Evolutionary conservation across 2,888 invertebrate species (phyloP), one percentile per base, ranked within the genome.

Genomic region (Diachrysia chrysitis): DNA sequence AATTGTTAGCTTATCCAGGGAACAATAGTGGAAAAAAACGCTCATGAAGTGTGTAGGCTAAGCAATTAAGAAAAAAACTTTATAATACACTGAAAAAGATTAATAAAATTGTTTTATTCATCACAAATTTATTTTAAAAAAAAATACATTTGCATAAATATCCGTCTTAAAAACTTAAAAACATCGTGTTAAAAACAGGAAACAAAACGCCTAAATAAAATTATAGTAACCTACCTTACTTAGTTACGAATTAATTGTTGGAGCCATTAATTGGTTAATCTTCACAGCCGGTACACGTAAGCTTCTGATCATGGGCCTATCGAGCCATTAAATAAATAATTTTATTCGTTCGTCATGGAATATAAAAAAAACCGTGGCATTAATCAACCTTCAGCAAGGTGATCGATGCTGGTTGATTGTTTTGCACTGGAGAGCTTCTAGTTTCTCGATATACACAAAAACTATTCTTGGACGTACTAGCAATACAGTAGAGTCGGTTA

Each of bases 191-290:
- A 35, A 81, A 69, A 78, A 77, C 85, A 87, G 86, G 88, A 87
- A 89, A 83, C 75, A 75, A 51, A 67, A 65, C 79, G 78, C 79
- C 83, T 85, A 83, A 85, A 86, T 81, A 78, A 83, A 74, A 81
- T 79, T 72, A 85, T 84, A 83, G 63, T 65, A 59, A 48, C 72
- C 75, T 85, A 66, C 75, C 83, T 87, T 86, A 87, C 87, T 89
- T 76, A 74, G 69, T 82, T 69, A 73, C 71, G 73, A 79, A 70
- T 76, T 77, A 78, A 82, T 76, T 72, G 73, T 83, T 82, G 48
- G 21, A 51, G 12, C 48, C 21, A 51, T 51, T 51, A 51, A 51
- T 51, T 51, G 48, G 48, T 21, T 12, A 10, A 51, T 51, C 48
- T 51, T 51, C 48, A n/a, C 42, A 51, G 48, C 19, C 48, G 17